These are phyloP conservation scores for Ondatra zibethicus DNA, from an alignment of 2,113 vertebrate genomes.

Conservation along the genomic window DNA sequence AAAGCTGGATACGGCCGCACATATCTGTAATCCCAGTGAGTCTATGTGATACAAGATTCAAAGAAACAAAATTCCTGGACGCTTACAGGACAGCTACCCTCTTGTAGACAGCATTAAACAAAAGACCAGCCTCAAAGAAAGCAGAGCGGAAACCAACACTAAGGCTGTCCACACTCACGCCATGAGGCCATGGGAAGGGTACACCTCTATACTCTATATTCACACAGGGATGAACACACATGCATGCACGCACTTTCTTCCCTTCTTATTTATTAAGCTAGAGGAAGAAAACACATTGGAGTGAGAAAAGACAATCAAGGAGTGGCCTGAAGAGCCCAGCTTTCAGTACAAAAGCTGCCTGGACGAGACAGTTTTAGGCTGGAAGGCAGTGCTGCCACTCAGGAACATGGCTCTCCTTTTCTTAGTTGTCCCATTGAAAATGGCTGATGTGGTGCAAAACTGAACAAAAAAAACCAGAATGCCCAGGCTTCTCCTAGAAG, in stretches of 20 bases:
- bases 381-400: background rate
- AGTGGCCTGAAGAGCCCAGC: background rate
- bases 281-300: background rate
- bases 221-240: background rate
- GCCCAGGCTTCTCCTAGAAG: background rate
- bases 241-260: background rate
- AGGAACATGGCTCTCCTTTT: background rate
- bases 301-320: background rate
- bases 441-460: background rate
- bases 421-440: background rate
- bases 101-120: background rate
- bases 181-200: background rate
- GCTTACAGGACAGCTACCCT: background rate
- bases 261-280: background rate
- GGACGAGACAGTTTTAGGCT: background rate
- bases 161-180: background rate
- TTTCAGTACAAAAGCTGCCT: background rate
- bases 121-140: background rate
- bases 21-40: background rate
- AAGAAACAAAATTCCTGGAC: background rate
- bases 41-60: background rate
- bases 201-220: background rate
- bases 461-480: background rate
- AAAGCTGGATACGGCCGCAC: background rate
- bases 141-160: background rate